Base-by-base conservation (phyloP, 1,140 invertebrate genomes). In the Drosophila leontia region DNA sequence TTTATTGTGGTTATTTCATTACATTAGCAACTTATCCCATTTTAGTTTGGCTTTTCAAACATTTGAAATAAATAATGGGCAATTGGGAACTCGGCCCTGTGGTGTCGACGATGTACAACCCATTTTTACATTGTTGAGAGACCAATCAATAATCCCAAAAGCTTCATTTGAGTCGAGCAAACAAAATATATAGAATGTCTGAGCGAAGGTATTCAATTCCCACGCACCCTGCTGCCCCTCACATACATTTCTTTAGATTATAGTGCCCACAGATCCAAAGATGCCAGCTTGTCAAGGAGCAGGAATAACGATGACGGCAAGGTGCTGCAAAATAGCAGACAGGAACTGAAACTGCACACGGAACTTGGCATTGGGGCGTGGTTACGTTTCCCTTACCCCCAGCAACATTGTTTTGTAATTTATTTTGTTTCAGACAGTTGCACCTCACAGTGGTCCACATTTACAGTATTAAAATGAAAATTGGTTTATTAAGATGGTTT, bases 351-450 rank as follows among this genome's bases (percentile, higher is more conserved):
- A 78, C 48, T 78, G 75, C 51, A 71, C 44, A 69, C 53, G 48
- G 42, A 59, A 67, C 59, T 76, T 55, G 74, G 47, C 45, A 75
- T 58, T 56, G 23, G 60, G 53, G 34, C 42, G 71, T 48, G 41
- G 42, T 32, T 13, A 23, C 45, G 8, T 3, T n/a, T 7, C 7
- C 35, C 34, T 0, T 26, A 19, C 9, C 19, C 42, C 13, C 59
- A 48, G 65, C 74, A 78, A 78, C 84, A 90, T 90, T 90, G 84
- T 88, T 88, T 90, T 80, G 84, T 88, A 90, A 88, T 90, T 88
- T 88, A 90, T 88, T 88, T 88, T 84, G 75, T 87, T 88, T 84
- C 61, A 80, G 84, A 90, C 84, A 90, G 84, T 81, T 87, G 61
- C 77, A 35, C 0, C 8, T 12, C 1, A 56, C 53, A 56, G 53